Percentiles rank a stretch among this genome's conserved stretches.
Evolutionary conservation across 23 tunicate species (phyloP).

Genomic region (Botrylloides violaceus): DNA sequence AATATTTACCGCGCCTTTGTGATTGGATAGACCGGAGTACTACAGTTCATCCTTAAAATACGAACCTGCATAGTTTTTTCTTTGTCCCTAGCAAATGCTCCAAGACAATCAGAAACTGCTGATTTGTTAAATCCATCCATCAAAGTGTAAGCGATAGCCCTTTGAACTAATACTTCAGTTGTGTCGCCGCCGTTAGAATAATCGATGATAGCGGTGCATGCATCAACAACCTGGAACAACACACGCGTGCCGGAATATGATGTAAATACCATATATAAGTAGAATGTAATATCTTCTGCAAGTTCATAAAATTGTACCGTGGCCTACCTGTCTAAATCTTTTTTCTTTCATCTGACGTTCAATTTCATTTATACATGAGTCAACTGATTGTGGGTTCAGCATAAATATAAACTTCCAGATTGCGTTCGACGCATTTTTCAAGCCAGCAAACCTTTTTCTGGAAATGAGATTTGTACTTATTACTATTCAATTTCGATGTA

Average conservation of each 20-base stretch:
- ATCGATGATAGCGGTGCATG: conserved; percentile 60
- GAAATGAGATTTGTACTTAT: no score
- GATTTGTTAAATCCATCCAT: conserved; percentile 35
- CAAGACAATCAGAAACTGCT: conserved; percentile 74
- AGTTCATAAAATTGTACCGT: background rate
- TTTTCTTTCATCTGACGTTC: conserved; percentile 40
- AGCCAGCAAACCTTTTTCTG: conserved; percentile 20
- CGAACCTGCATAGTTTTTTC: conserved; percentile 48
- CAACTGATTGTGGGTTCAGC: conserved; percentile 59
- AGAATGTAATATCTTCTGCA: no score
- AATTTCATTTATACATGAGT: conserved; percentile 46
- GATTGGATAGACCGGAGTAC: background rate
- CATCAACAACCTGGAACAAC: conserved; percentile 41
- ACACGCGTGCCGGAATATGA: background rate
- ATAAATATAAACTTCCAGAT: conserved; percentile 72
- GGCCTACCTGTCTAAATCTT: conserved; percentile 46
- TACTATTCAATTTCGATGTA: no score
- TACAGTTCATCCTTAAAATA: no score
- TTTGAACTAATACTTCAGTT: conserved; percentile 43
- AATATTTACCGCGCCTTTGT: no score
- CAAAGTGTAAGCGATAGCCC: conserved; percentile 65
- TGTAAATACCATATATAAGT: background rate
- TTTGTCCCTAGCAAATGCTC: conserved; percentile 76
- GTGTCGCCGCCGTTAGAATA: conserved; percentile 33
- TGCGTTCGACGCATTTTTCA: conserved; percentile 44